Evolutionary conservation across 2,797 vertebrate species (phyloP).

Genomic region (Enteromius thamalakanensis): DNA sequence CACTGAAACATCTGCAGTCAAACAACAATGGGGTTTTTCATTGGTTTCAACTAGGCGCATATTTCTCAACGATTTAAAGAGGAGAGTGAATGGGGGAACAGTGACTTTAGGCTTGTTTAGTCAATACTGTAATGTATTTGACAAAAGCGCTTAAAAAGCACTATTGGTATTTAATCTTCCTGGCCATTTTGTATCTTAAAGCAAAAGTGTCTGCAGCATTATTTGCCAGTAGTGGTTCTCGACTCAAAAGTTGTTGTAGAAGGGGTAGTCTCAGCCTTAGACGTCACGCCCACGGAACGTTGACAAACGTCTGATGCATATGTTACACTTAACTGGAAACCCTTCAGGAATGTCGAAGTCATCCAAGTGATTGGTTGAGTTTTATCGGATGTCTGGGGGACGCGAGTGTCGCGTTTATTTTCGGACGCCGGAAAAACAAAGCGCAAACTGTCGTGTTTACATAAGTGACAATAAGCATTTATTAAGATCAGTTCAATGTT

Average conservation of each 20-base stretch:
- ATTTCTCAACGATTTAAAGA: slow-evolving; percentile 5
- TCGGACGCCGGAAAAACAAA: no score
- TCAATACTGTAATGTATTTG: slow-evolving; percentile 48
- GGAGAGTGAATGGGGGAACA: not conserved
- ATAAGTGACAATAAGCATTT: no score
- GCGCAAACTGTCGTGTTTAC: no score
- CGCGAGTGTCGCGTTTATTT: no score
- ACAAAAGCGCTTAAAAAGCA: slow-evolving; percentile 4
- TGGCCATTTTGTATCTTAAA: slow-evolving; percentile 32
- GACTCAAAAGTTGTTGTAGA: not conserved
- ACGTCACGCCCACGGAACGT: no score
- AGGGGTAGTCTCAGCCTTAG: no score
- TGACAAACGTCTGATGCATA: no score
- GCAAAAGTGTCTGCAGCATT: not conserved
- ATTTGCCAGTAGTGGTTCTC: not conserved
- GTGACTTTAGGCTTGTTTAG: slow-evolving; percentile 21
- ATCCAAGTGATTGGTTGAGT: no score
- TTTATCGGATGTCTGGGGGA: no score
- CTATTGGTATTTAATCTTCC: slow-evolving; percentile 25
- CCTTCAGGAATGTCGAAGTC: no score
- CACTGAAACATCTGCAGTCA: slow-evolving; percentile 13
- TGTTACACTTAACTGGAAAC: no score
- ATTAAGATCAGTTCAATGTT: no score
- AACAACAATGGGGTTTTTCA: not conserved
- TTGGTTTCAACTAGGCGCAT: not conserved